Percentiles rank a stretch among this genome's conserved stretches.
Evolutionary conservation across 2,888 invertebrate species (phyloP).

Genomic region (Watsonalla cultraria): DNA sequence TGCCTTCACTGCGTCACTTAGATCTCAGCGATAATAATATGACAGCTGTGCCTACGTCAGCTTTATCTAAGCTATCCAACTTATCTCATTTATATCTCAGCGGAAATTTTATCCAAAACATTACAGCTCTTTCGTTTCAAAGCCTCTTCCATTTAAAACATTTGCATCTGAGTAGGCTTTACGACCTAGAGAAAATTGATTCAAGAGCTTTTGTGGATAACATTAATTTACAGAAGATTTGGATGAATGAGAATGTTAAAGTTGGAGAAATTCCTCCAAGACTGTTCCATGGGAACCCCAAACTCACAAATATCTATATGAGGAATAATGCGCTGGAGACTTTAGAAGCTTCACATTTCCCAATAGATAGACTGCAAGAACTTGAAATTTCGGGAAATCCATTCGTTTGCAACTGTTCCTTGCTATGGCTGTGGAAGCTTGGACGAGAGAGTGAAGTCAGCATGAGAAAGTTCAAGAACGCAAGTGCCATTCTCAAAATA

Average conservation of each 20-base stretch:
- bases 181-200: constrained; percentile 83
- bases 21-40: constrained; percentile 91
- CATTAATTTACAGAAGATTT: constrained; percentile 87
- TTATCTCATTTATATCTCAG: constrained; percentile 87
- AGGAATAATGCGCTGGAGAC: constrained; percentile 86
- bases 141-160: constrained; percentile 89
- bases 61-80: constrained; percentile 86
- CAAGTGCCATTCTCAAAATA: constrained; percentile 64
- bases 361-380: constrained; percentile 86
- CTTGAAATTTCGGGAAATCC: constrained; percentile 90
- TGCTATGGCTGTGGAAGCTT: constrained; percentile 91
- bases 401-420: constrained; percentile 90
- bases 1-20: constrained; percentile 84
- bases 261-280: constrained; percentile 87
- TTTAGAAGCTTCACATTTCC: constrained; percentile 89
- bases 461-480: constrained; percentile 53
- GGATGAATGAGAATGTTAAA: constrained; percentile 87
- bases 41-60: constrained; percentile 85
- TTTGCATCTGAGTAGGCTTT: constrained; percentile 84
- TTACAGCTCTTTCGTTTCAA: constrained; percentile 88
- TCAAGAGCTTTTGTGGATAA: constrained; percentile 91
- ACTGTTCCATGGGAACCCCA: constrained; percentile 90
- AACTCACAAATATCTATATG: constrained; percentile 86
- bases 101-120: constrained; percentile 85
- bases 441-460: constrained; percentile 63